A percentile compares a stretch with the other conserved stretches of the same genome.
Evolutionary conservation across 2,888 invertebrate species (phyloP).

Genomic region (Eristalis arbustorum): DNA sequence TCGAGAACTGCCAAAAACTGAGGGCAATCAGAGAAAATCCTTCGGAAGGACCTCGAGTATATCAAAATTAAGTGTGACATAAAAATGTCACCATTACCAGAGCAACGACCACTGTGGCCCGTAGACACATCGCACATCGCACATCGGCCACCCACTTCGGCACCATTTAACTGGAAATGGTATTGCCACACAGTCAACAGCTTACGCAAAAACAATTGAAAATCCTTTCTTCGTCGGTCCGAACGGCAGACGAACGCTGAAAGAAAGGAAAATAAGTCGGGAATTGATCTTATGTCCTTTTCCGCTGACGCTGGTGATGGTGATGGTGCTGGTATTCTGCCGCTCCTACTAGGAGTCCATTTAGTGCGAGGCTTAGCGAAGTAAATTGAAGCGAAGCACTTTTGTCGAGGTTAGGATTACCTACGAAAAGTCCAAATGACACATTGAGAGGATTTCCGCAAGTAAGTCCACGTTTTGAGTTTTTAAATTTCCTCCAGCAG

Average conservation of each 20-base stretch:
- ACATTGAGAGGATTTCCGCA: slow-evolving; percentile 61
- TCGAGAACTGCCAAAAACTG: slow-evolving; percentile 45
- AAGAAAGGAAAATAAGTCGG: slow-evolving; percentile 9
- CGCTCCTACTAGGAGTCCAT: slow-evolving; percentile 30
- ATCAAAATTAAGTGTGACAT: slow-evolving; percentile 70
- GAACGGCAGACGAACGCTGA: neutral
- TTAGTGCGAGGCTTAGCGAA: slow-evolving; percentile 62
- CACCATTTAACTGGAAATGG: slow-evolving; percentile 59
- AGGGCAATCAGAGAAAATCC: slow-evolving; percentile 67
- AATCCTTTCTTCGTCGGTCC: slow-evolving; percentile 44
- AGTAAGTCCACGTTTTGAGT: slow-evolving; percentile 55
- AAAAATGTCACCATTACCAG: slow-evolving; percentile 63
- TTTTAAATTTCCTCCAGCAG: slow-evolving; percentile 44
- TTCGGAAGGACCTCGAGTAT: slow-evolving; percentile 57
- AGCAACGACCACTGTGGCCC: slow-evolving; percentile 35
- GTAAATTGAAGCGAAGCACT: slow-evolving; percentile 66
- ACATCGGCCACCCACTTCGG: slow-evolving; percentile 25
- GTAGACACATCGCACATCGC: slow-evolving; percentile 17
- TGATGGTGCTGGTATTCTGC: too few species aligned
- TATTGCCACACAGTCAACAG: slow-evolving; percentile 52
- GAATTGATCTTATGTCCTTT: slow-evolving; percentile 60
- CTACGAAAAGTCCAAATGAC: slow-evolving; percentile 57
- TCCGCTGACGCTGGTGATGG: neutral
- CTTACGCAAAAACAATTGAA: slow-evolving; percentile 64
- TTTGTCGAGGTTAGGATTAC: slow-evolving; percentile 60